Percentiles rank a stretch among this genome's conserved stretches.
Conservation (phyloP, 2,797 vertebrate species). For the Dicrostonyx torquatus region DNA sequence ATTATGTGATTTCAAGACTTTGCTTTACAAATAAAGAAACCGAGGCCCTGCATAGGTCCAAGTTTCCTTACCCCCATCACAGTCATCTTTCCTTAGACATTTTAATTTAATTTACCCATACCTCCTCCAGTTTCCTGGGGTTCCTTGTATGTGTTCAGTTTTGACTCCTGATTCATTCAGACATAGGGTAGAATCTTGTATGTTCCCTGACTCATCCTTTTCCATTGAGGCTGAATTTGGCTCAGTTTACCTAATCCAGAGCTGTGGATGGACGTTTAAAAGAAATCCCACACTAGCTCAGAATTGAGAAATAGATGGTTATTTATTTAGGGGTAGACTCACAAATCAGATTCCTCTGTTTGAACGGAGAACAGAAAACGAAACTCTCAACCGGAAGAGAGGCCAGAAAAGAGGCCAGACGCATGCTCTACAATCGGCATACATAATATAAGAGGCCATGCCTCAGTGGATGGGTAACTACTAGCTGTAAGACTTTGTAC, state of each 20-base stretch:
- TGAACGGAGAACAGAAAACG: no score
- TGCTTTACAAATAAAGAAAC: neutral
- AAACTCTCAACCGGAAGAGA: no score
- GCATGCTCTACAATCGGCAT: no score
- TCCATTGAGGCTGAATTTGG: slow-evolving; percentile 12
- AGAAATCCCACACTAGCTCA: no score
- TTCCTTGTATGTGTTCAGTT: neutral
- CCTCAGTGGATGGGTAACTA: no score
- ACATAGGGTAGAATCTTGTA: neutral
- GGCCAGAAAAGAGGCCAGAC: no score
- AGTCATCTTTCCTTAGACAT: neutral
- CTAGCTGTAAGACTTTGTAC: no score
- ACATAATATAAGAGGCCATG: no score
- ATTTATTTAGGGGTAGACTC: no score
- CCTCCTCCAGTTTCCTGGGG: neutral
- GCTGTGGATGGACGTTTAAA: no score
- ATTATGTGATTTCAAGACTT: slow-evolving; percentile 17
- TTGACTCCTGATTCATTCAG: neutral
- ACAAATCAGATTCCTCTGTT: no score
- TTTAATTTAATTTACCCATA: neutral
- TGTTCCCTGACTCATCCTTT: neutral
- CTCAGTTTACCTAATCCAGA: neutral
- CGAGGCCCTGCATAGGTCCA: neutral
- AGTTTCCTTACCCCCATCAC: neutral
- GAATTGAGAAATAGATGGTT: no score